Percentiles rank a stretch among this genome's conserved stretches.
These are phyloP conservation scores for Meliscaeva auricollis DNA, from an alignment of 2,888 invertebrate genomes.

Conservation along the genomic window DNA sequence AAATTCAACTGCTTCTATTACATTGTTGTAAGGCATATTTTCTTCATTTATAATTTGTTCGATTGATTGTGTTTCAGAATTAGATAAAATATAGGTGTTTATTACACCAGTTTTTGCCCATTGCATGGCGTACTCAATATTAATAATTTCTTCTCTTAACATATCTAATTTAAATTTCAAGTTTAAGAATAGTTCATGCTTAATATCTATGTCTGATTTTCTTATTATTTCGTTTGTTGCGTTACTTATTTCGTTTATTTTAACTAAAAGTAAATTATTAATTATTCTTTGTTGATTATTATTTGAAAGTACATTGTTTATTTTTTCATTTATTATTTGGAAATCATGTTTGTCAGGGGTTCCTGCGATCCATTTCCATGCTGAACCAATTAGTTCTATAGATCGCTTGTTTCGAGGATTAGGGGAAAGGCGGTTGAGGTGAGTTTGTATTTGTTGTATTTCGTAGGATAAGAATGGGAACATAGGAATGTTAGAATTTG, in stretches of 20 bases:
- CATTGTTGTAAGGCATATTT: neutral
- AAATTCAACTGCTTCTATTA: constrained; percentile 2
- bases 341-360: neutral
- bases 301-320: neutral
- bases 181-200: neutral
- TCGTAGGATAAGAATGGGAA: neutral
- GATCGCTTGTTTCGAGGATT: neutral
- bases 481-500: neutral
- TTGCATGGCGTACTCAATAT: neutral
- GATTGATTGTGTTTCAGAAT: neutral
- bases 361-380: neutral
- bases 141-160: neutral
- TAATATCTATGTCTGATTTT: neutral
- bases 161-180: neutral
- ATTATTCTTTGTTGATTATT: neutral
- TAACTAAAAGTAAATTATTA: neutral
- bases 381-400: neutral
- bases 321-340: neutral
- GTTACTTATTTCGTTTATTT: neutral
- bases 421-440: neutral
- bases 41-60: neutral
- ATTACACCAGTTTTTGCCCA: neutral
- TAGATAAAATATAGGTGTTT: neutral
- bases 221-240: neutral
- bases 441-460: neutral